Evolutionary conservation across 2,888 invertebrate genomes (phyloP).

Genomic region (Calephelis perditalis): DNA sequence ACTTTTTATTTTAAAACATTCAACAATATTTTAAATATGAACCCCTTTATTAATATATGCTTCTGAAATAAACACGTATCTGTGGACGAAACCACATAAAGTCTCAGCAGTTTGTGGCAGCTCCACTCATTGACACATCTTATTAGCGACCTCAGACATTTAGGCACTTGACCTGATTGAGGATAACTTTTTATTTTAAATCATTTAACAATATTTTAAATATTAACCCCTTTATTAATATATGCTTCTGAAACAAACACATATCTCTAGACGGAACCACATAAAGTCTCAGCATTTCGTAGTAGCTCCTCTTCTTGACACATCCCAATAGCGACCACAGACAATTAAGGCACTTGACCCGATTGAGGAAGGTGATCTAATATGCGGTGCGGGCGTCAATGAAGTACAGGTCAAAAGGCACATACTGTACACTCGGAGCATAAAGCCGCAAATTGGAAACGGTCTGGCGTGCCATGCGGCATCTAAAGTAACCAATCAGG

Average conservation of each 20-base stretch:
- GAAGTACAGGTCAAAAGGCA: slow-evolving; percentile 43
- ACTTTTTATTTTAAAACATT: no score
- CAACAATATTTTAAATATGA: not conserved
- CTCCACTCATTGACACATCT: no score
- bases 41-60: no score
- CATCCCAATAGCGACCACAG: slow-evolving; percentile 34
- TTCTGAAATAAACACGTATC: no score
- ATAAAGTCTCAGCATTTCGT: slow-evolving; percentile 17
- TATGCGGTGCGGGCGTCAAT: slow-evolving; percentile 44
- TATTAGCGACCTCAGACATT: no score
- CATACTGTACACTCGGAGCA: slow-evolving; percentile 32
- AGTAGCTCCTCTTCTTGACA: slow-evolving; percentile 25
- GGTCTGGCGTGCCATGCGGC: slow-evolving; percentile 7
- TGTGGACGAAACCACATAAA: not conserved
- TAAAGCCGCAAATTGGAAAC: slow-evolving; percentile 19
- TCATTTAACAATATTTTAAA: not conserved
- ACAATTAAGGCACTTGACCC: slow-evolving; percentile 67
- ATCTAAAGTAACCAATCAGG: slow-evolving; percentile 11
- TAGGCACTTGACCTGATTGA: no score
- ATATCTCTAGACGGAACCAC: no score
- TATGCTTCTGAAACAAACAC: no score
- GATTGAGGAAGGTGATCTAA: slow-evolving; percentile 43
- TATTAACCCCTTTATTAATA: no score
- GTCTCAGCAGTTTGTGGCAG: not conserved
- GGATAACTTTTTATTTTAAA: no score